phyloP scores from a whole-genome alignment of 2,888 invertebrate genomes.

The Drosophila anomelani region DNA sequence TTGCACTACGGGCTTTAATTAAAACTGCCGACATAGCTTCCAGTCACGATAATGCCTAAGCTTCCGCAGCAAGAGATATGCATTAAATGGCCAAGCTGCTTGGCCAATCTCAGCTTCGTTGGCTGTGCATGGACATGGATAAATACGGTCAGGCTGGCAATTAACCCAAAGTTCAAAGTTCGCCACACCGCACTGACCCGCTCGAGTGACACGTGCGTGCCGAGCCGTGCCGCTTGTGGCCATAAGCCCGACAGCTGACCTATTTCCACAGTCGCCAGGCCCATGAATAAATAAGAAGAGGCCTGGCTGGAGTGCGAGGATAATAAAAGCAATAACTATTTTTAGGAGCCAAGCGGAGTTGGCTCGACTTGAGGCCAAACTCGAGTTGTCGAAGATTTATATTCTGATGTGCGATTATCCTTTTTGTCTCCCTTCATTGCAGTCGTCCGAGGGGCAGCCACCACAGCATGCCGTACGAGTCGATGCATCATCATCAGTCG shows the following conservation, averaged over 20 bases:
- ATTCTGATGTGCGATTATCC: conserved; percentile 12
- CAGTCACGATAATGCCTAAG: background rate
- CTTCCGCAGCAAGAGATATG: background rate
- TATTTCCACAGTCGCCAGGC: conserved; percentile 52
- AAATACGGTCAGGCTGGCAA: conserved; percentile 69
- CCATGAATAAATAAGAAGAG: conserved; percentile 55
- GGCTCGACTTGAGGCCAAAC: conserved; percentile 2
- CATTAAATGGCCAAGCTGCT: conserved; percentile 5
- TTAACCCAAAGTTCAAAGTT: conserved; percentile 82
- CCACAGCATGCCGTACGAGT: conserved; percentile 82
- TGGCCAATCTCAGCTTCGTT: background rate
- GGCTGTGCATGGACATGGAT: conserved; percentile 18
- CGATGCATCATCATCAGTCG: conserved; percentile 82
- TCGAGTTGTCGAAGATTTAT: conserved; percentile 43
- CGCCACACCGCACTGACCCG: conserved; percentile 46
- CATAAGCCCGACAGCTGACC: conserved; percentile 62
- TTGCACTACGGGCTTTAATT: background rate
- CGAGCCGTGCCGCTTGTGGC: conserved; percentile 17
- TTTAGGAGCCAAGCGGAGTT: conserved; percentile 26
- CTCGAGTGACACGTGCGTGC: conserved; percentile 21
- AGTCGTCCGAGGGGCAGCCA: conserved; percentile 70
- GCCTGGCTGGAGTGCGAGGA: conserved; percentile 12
- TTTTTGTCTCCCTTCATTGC: conserved; percentile 31
- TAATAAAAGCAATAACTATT: conserved; percentile 40
- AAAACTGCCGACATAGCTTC: background rate